Base-by-base conservation (phyloP, 1,140 invertebrate species). In the Archivesica marissinica region DNA sequence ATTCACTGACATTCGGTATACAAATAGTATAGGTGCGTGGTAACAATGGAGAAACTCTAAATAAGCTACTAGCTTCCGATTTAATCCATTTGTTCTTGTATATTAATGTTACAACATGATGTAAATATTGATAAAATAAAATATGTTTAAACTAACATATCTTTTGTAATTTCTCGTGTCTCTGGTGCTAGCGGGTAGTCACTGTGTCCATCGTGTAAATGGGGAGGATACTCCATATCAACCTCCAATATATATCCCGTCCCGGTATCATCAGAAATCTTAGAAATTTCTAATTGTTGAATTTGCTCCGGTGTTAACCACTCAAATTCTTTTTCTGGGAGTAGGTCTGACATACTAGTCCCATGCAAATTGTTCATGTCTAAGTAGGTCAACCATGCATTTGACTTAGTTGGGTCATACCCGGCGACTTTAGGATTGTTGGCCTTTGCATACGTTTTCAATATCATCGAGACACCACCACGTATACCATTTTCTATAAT, bases 171-270 rank as follows among this genome's bases (percentile, higher is more conserved):
- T 15, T 1, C 28, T 25, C 20, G 0, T 20, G 64, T 25, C n/a
- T 72, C 11, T 9, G 68, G 68, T 13, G 41, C 44, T 20, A 72
- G 2, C 11, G 68, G 68, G 4, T 25, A 28, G n/a, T 70, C 66
- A 47, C 7, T 30, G n/a, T 72, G 17, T 30, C n/a, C 1, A 17
- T 72, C 68, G 25, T 95, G 95, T 20, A 95, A 56, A 35, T 93
- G 2, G n/a, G 66, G 2, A 15, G 72, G 82, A 30, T 85, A 77
- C 3, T 77, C 59, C 13, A 85, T 25, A 25, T 93, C n/a, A 81
- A 85, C 82, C 47, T 85, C 82, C 9, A 84, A 35, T 17, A 84
- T 76, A 41, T 50, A 85, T 1, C 72, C 47, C 9, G 33, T 56
- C 20, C 47, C 25, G n/a, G 30, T 35, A 28, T 30, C 11, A n/a